Evolutionary conservation across 2,888 invertebrate genomes (phyloP).

Genomic region (Melanotus villosus): DNA sequence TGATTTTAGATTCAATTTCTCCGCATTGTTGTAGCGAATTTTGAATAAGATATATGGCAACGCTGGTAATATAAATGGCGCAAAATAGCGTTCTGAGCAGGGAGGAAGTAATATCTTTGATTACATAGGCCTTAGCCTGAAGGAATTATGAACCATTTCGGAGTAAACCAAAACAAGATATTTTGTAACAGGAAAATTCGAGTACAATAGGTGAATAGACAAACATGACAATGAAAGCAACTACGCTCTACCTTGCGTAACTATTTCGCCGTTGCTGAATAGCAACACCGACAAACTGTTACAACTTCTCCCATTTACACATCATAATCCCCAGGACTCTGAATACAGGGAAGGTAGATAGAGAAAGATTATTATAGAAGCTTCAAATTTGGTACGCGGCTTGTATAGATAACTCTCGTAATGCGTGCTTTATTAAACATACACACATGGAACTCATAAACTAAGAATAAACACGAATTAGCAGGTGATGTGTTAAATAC

Average conservation of each 20-base stretch:
- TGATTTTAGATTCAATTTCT: constrained; percentile 36
- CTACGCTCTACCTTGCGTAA: constrained; percentile 27
- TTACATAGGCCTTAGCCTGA: constrained; percentile 8
- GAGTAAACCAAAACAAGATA: constrained; percentile 35
- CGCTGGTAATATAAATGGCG: constrained; percentile 20
- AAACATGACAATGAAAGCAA: constrained; percentile 34
- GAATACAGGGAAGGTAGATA: constrained; percentile 31
- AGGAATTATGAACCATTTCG: constrained; percentile 30
- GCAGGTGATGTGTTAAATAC: constrained; percentile 16
- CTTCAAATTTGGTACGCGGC: constrained; percentile 19
- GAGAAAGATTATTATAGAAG: constrained; percentile 29
- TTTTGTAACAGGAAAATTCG: constrained; percentile 30
- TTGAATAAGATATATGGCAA: constrained; percentile 25
- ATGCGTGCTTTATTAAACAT: constrained; percentile 21
- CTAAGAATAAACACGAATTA: constrained; percentile 10
- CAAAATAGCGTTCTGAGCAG: constrained; percentile 11
- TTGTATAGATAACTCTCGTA: constrained; percentile 25
- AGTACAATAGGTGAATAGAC: constrained; percentile 38
- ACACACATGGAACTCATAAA: constrained; percentile 21
- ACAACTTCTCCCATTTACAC: constrained; percentile 49
- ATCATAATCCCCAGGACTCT: constrained; percentile 40
- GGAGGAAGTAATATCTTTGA: constrained; percentile 26
- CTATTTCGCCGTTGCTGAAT: constrained; percentile 27
- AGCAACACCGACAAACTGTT: constrained; percentile 31
- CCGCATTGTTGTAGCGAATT: constrained; percentile 22